These are phyloP conservation scores for Arctopsyche grandis DNA, from an alignment of 1,140 invertebrate genomes.

Conservation along the genomic window DNA sequence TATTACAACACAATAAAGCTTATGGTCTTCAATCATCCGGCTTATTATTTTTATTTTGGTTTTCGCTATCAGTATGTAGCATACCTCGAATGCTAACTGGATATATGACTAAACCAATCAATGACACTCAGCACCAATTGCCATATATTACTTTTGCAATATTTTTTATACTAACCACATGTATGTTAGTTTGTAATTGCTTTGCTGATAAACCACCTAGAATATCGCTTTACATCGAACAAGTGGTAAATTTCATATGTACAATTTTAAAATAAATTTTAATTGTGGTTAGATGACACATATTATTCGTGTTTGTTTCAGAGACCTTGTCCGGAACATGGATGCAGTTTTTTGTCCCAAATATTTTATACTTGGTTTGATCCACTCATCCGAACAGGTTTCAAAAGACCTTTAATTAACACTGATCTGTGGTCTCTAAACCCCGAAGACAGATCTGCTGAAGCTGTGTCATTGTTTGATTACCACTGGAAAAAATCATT, in stretches of 20 bases:
- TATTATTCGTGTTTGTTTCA: slow-evolving; percentile 61
- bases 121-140: neutral
- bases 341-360: slow-evolving; percentile 87
- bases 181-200: slow-evolving; percentile 84
- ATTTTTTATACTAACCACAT: slow-evolving; percentile 78
- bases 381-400: slow-evolving; percentile 82
- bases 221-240: slow-evolving; percentile 72
- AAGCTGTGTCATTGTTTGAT: slow-evolving; percentile 86
- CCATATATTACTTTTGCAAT: slow-evolving; percentile 82
- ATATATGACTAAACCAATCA: slow-evolving; percentile 59
- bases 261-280: neutral
- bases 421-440: slow-evolving; percentile 92
- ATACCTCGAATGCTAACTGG: slow-evolving; percentile 78
- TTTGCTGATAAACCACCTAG: slow-evolving; percentile 80
- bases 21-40: slow-evolving; percentile 88
- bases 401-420: slow-evolving; percentile 81
- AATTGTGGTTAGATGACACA: neutral
- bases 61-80: slow-evolving; percentile 76
- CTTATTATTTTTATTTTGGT: slow-evolving; percentile 89
- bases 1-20: slow-evolving; percentile 76
- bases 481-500: slow-evolving; percentile 79
- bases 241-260: neutral
- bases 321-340: slow-evolving; percentile 88
- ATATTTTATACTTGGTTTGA: slow-evolving; percentile 95
- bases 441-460: slow-evolving; percentile 80